Conservation (phyloP, 2,797 vertebrate genomes). For the Geotrypetes seraphini region DNA sequence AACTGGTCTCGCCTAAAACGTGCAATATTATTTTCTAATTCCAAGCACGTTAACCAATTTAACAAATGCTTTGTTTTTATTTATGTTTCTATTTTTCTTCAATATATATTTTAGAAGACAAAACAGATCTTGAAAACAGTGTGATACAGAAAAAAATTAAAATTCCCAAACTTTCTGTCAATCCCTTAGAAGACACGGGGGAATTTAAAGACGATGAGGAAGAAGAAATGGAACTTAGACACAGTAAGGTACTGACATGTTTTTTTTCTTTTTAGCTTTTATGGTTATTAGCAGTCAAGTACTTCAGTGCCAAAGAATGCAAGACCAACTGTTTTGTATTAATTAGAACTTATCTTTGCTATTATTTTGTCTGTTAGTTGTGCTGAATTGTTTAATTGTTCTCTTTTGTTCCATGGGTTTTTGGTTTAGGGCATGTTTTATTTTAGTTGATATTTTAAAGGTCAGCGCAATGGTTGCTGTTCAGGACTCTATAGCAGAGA, state of each 20-base stretch:
- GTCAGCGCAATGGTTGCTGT: too few relatives aligned
- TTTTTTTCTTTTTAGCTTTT: slow-evolving; percentile 12
- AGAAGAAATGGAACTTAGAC: slow-evolving; percentile 78
- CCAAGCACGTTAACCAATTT: too few relatives aligned
- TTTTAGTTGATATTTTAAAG: too few relatives aligned
- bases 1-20: slow-evolving; percentile 34
- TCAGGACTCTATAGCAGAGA: too few relatives aligned
- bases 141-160: slow-evolving; percentile 99
- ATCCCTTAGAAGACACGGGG: slow-evolving; percentile 80
- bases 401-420: background rate
- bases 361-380: background rate
- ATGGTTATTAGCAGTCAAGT: slow-evolving; percentile 5
- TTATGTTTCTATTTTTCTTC: slow-evolving; percentile 50
- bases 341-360: background rate
- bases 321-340: slow-evolving; percentile 3
- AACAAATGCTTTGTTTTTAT: slow-evolving; percentile 34
- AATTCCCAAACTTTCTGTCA: slow-evolving; percentile 95
- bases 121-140: slow-evolving; percentile 96
- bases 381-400: background rate
- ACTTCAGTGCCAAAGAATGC: slow-evolving; percentile 15
- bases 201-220: slow-evolving; percentile 86
- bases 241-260: slow-evolving; percentile 85
- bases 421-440: too few relatives aligned
- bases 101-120: slow-evolving; percentile 73
- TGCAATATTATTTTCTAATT: too few relatives aligned